Evolutionary conservation across 2,113 vertebrate genomes (phyloP).

Genomic region (Xenopus laevis): DNA sequence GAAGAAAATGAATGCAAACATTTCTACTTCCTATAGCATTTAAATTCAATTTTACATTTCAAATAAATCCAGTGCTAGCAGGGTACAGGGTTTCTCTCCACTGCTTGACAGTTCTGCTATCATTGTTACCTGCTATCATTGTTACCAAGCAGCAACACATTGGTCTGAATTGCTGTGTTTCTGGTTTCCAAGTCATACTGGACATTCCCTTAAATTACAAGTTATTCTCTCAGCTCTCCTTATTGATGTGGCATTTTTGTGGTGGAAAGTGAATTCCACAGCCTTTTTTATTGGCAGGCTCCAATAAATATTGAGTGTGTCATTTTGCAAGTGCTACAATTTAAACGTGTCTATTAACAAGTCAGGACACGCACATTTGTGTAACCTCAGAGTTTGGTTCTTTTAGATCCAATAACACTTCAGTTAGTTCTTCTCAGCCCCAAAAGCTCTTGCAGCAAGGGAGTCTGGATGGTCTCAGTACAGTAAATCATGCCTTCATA

Average conservation of each 20-base stretch:
- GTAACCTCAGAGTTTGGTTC: not conserved
- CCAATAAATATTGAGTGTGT: slow-evolving; percentile 15
- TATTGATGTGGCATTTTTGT: not conserved
- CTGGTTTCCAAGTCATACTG: not conserved
- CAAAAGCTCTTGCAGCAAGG: not conserved
- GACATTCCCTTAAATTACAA: not conserved
- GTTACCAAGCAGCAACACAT: not conserved
- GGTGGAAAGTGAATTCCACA: not conserved
- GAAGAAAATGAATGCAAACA: slow-evolving; percentile 2
- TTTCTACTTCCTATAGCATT: slow-evolving; percentile 7
- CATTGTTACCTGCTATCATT: not conserved
- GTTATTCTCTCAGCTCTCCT: not conserved
- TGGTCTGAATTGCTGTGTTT: not conserved
- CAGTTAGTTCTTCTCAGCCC: not conserved
- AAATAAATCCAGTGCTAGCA: not conserved
- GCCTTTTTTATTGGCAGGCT: slow-evolving; percentile 28
- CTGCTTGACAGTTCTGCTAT: slow-evolving; percentile 4
- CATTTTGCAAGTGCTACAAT: not conserved
- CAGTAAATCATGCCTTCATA: not conserved
- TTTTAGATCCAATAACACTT: not conserved
- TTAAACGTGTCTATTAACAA: not conserved
- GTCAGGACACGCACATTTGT: no score
- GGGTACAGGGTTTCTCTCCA: not conserved
- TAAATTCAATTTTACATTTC: slow-evolving; percentile 15
- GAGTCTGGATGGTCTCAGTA: not conserved